phyloP scores from a whole-genome alignment of 2,113 vertebrate genomes.

The Pimephales promelas region DNA sequence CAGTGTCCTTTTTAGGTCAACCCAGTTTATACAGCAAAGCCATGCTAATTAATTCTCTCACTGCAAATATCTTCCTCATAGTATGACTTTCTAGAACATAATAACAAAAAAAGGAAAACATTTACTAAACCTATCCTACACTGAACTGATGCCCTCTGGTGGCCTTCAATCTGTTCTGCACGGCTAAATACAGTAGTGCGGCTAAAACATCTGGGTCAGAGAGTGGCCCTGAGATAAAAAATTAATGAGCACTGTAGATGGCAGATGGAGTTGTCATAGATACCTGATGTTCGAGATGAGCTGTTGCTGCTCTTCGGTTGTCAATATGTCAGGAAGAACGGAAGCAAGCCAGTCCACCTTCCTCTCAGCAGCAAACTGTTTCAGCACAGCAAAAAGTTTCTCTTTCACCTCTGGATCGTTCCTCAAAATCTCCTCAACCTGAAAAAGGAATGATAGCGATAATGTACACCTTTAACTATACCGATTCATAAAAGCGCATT shows the following conservation, averaged over 20 bases:
- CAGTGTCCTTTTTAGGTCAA: constrained; percentile 16
- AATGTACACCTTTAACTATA: not conserved
- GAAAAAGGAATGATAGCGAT: constrained; percentile 22
- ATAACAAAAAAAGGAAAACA: not conserved
- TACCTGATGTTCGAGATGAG: constrained; percentile 95
- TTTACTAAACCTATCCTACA: not conserved
- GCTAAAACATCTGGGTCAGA: constrained; percentile 40
- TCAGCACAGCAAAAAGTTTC: constrained; percentile 83
- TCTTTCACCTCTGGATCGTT: constrained; percentile 85
- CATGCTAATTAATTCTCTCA: not conserved
- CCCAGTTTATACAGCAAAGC: not conserved
- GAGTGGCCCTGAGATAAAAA: constrained; percentile 46
- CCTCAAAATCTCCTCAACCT: constrained; percentile 89
- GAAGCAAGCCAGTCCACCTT: constrained; percentile 88
- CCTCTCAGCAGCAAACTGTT: constrained; percentile 89
- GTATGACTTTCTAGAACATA: not conserved
- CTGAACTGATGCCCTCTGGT: constrained; percentile 42
- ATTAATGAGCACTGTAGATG: constrained; percentile 15
- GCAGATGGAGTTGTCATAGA: constrained; percentile 26
- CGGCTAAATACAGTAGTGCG: not conserved
- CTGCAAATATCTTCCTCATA: not conserved
- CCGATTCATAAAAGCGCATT: not conserved
- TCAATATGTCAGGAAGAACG: constrained; percentile 82
- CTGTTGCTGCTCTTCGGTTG: constrained; percentile 80
- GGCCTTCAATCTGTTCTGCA: constrained; percentile 29